phyloP scores from a whole-genome alignment of 2,888 invertebrate species.

The Serrognathus titanus region DNA sequence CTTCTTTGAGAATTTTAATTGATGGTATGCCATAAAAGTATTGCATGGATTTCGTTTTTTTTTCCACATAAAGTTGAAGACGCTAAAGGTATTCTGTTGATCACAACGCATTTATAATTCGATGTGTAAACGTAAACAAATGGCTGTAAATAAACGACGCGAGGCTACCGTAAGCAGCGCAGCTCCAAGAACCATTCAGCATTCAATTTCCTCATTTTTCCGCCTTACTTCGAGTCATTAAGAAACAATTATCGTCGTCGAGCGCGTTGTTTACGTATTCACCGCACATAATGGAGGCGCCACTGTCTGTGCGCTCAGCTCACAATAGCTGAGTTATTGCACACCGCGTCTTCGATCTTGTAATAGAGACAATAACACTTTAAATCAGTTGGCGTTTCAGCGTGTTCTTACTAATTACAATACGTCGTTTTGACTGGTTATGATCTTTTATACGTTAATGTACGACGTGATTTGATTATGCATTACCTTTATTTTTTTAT shows the following conservation, averaged over 20 bases:
- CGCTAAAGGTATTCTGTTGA: too few species aligned
- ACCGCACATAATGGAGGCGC: conserved; percentile 13
- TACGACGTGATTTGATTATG: too few species aligned
- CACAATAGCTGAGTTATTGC: conserved; percentile 10
- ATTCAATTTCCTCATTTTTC: conserved; percentile 6
- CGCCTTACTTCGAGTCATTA: conserved; percentile 8
- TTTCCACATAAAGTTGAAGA: too few species aligned
- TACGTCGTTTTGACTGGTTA: not conserved
- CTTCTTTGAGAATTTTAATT: too few species aligned
- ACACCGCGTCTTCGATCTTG: conserved; percentile 4
- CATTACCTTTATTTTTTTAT: too few species aligned
- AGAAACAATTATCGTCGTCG: conserved; percentile 13
- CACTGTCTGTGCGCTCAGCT: conserved; percentile 7
- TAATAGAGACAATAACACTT: conserved; percentile 7
- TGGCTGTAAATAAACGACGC: not conserved
- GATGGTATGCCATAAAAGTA: too few species aligned
- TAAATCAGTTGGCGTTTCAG: conserved; percentile 4
- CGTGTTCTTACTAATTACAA: conserved; percentile 7
- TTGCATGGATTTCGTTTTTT: too few species aligned
- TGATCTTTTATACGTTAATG: too few species aligned
- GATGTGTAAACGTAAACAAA: too few species aligned
- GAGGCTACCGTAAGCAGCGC: conserved; percentile 3
- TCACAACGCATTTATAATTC: too few species aligned
- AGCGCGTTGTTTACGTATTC: conserved; percentile 11
- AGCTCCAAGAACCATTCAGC: conserved; percentile 2